These are phyloP conservation scores for Lepidurus couesii DNA, from an alignment of 1,140 invertebrate species.

Conservation along the genomic window DNA sequence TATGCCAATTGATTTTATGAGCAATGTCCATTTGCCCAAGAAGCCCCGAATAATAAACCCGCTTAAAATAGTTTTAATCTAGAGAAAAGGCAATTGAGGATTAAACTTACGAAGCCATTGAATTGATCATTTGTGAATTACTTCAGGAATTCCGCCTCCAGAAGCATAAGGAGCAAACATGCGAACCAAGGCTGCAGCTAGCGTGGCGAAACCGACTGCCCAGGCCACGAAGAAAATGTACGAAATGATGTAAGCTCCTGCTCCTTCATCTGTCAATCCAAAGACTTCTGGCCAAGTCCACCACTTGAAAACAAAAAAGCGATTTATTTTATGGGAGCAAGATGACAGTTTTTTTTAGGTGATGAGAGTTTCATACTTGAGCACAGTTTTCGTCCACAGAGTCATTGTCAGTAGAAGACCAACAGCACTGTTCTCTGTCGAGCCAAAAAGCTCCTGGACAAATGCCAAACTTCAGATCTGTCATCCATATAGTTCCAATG, in stretches of 20 bases:
- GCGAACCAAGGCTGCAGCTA: conserved; percentile 90
- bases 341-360: no score
- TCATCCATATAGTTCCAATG: conserved; percentile 99
- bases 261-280: conserved; percentile 64
- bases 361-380: conserved; percentile 34
- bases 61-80: conserved; percentile 96
- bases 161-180: conserved; percentile 99
- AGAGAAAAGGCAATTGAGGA: background rate
- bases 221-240: conserved; percentile 92
- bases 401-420: conserved; percentile 91
- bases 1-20: conserved; percentile 92
- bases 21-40: conserved; percentile 97
- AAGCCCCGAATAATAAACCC: conserved; percentile 99
- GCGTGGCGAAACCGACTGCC: conserved; percentile 84
- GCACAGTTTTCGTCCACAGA: conserved; percentile 85
- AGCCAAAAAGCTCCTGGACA: conserved; percentile 98
- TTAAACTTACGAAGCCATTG: background rate
- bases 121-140: conserved; percentile 9
- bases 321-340: background rate
- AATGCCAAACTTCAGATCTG: conserved; percentile 95
- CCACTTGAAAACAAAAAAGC: conserved; percentile 62
- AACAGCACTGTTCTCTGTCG: conserved; percentile 96
- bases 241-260: conserved; percentile 82
- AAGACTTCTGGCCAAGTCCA: conserved; percentile 90
- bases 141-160: conserved; percentile 97